Conservation (phyloP, 2,888 invertebrate species). For the Sinotaia quadrata region DNA sequence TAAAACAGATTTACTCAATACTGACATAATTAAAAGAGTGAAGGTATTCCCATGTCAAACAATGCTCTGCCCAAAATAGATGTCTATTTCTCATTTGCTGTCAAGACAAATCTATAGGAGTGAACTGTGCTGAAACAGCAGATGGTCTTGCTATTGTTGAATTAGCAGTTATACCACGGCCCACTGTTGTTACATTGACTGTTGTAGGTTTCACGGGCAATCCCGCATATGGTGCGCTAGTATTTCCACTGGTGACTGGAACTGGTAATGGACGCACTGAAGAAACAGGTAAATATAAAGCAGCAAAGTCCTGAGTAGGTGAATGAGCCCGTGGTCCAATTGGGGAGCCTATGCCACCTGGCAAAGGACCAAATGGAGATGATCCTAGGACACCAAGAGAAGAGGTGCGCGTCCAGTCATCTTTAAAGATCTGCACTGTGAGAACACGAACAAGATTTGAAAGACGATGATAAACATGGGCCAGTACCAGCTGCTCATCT, state of each 20-base stretch:
- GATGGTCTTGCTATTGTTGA: background rate
- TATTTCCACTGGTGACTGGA: background rate
- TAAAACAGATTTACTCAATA: no score
- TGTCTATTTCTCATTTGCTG: no score
- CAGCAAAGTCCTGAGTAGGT: slow-evolving; percentile 41
- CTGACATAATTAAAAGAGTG: no score
- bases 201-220: background rate
- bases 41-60: no score
- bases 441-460: slow-evolving; percentile 76
- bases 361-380: slow-evolving; percentile 17
- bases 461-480: slow-evolving; percentile 76
- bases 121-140: slow-evolving; percentile 8
- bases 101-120: slow-evolving; percentile 19
- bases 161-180: background rate
- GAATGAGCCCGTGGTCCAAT: slow-evolving; percentile 33
- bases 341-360: background rate
- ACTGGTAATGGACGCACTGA: slow-evolving; percentile 14
- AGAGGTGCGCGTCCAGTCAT: slow-evolving; percentile 72
- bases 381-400: slow-evolving; percentile 54
- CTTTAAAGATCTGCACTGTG: slow-evolving; percentile 77
- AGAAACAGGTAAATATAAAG: slow-evolving; percentile 19
- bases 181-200: background rate
- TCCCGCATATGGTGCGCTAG: background rate
- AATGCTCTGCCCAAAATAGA: no score
- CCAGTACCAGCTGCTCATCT: slow-evolving; percentile 77